A percentile compares a stretch with the other conserved stretches of the same genome.
Evolutionary conservation across 2,113 vertebrate species (phyloP).

Genomic region (Austrofundulus limnaeus): DNA sequence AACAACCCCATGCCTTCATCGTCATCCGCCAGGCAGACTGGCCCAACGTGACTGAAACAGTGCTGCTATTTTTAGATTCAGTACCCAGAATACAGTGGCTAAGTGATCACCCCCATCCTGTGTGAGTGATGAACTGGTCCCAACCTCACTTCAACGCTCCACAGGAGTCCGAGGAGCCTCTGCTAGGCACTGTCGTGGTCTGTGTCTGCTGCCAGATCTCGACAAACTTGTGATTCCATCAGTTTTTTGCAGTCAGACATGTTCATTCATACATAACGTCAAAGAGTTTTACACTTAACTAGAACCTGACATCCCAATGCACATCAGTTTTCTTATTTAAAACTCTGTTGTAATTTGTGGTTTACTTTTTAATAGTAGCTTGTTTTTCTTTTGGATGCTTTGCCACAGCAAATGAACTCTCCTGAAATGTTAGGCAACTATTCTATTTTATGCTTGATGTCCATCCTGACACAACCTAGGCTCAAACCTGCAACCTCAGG

Average conservation of each 20-base stretch:
- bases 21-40: constrained; percentile 15
- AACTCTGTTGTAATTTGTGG: too few relatives aligned
- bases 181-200: constrained; percentile 22
- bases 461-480: too few relatives aligned
- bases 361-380: too few relatives aligned
- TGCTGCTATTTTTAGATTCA: constrained; percentile 68
- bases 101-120: constrained; percentile 74
- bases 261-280: background rate
- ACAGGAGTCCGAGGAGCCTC: constrained; percentile 30
- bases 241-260: background rate
- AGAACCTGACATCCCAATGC: too few relatives aligned
- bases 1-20: constrained; percentile 54
- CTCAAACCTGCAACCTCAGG: too few relatives aligned
- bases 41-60: constrained; percentile 37
- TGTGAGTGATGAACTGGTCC: constrained; percentile 68
- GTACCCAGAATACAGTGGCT: constrained; percentile 62
- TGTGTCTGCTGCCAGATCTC: constrained; percentile 25
- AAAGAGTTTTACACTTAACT: background rate
- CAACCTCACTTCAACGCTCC: constrained; percentile 41
- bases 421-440: too few relatives aligned
- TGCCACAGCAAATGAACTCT: too few relatives aligned
- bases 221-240: constrained; percentile 7
- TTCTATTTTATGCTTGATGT: too few relatives aligned
- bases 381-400: too few relatives aligned
- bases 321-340: too few relatives aligned